phyloP scores from a whole-genome alignment of 1,140 invertebrate genomes.

The Druon quercuslanigerum region DNA sequence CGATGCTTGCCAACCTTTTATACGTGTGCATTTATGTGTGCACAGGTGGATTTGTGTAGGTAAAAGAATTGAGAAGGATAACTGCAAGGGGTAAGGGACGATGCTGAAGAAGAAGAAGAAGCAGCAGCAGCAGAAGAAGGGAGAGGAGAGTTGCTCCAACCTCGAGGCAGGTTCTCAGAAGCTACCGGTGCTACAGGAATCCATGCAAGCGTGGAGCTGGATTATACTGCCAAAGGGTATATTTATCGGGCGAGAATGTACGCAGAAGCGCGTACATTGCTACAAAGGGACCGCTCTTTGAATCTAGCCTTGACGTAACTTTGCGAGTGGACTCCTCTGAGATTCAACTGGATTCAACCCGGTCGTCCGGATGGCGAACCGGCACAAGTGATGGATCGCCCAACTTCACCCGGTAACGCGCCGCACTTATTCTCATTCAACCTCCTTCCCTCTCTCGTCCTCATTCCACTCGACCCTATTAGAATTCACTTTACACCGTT shows the following conservation, averaged over 20 bases:
- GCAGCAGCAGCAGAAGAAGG: conserved; percentile 48
- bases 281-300: conserved; percentile 73
- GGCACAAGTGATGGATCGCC: conserved; percentile 56
- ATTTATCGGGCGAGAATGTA: conserved; percentile 76
- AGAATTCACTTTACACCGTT: not conserved
- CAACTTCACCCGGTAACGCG: conserved; percentile 42
- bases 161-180: conserved; percentile 65
- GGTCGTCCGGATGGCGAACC: conserved; percentile 36
- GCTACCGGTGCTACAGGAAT: conserved; percentile 60
- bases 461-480: not conserved
- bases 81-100: conserved; percentile 33
- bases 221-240: conserved; percentile 76
- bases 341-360: conserved; percentile 42
- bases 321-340: conserved; percentile 54
- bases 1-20: conserved; percentile 40
- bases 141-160: conserved; percentile 51
- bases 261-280: conserved; percentile 73
- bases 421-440: conserved; percentile 45
- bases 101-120: conserved; percentile 45
- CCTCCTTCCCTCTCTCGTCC: conserved; percentile 33
- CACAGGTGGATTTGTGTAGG: not conserved
- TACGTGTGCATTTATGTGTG: conserved; percentile 9
- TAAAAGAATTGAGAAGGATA: conserved; percentile 26
- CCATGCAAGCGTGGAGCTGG: conserved; percentile 63
- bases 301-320: conserved; percentile 72